Conservation (phyloP, 1,140 invertebrate genomes). For the Ridgeia piscesae region DNA sequence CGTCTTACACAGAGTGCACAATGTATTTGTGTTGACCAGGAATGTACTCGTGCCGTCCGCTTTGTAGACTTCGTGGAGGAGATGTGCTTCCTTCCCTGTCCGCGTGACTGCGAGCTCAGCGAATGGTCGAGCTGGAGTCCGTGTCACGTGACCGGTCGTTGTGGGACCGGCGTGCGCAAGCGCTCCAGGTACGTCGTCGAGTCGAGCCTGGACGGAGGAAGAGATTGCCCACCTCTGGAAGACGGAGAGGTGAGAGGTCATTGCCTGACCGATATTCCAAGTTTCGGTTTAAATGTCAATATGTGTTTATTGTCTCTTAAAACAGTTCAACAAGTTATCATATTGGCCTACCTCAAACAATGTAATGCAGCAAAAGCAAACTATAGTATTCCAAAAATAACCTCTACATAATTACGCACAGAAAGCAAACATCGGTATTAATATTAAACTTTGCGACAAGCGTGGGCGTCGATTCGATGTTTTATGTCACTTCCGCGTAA, state of each 20-base stretch:
- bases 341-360: too few species aligned
- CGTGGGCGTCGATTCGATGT: not conserved
- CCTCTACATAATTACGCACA: not conserved
- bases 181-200: conserved; percentile 26
- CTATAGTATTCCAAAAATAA: not conserved
- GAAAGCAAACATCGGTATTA: not conserved
- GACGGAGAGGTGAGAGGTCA: conserved; percentile 21
- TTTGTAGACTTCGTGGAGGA: conserved; percentile 26
- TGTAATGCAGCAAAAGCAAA: too few species aligned
- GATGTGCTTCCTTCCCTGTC: conserved; percentile 30
- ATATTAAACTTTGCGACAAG: not conserved
- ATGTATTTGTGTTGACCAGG: not conserved
- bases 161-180: conserved; percentile 17
- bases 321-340: too few species aligned
- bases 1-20: not conserved
- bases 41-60: not conserved
- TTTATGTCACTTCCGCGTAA: not conserved
- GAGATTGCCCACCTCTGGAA: conserved; percentile 23
- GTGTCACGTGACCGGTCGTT: conserved; percentile 19
- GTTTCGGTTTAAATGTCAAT: not conserved
- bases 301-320: not conserved
- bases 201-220: conserved; percentile 27
- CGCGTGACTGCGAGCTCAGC: conserved; percentile 29
- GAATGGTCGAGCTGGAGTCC: conserved; percentile 26
- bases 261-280: not conserved